Conservation (phyloP, 2,797 vertebrate genomes). For the Crocidura indochinensis region DNA sequence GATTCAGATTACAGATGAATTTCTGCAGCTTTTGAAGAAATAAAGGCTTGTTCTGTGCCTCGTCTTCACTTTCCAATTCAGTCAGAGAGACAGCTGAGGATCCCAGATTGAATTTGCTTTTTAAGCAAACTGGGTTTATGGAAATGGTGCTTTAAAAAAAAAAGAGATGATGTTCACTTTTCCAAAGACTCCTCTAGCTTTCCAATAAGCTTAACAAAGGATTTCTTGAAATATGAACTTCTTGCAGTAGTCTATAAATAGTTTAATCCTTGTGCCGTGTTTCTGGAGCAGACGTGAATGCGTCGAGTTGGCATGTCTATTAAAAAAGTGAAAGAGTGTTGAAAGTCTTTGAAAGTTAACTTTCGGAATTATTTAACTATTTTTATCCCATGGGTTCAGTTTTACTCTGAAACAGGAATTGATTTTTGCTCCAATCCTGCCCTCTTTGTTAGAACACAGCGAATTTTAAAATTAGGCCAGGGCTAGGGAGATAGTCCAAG, state of each 20-base stretch:
- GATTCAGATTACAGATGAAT: constrained; percentile 51
- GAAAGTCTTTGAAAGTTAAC: constrained; percentile 8
- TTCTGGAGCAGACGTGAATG: neutral
- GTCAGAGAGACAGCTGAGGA: constrained; percentile 46
- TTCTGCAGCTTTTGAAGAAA: constrained; percentile 36
- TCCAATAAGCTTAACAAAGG: neutral
- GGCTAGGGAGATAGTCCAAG: too few species aligned
- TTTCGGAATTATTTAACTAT: neutral
- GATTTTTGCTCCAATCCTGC: too few species aligned
- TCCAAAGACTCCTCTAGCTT: neutral
- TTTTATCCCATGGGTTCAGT: neutral
- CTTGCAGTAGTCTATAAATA: neutral
- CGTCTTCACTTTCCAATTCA: neutral
- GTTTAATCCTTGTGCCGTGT: neutral
- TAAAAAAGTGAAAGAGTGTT: neutral
- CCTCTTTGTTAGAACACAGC: too few species aligned
- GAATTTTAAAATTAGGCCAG: too few species aligned
- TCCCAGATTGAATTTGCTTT: constrained; percentile 63
- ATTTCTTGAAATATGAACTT: neutral
- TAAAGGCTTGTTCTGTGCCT: constrained; percentile 17
- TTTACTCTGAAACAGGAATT: neutral
- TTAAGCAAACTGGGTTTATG: constrained; percentile 16
- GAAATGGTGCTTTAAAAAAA: neutral
- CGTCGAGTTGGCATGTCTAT: neutral
- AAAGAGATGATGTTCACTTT: constrained; percentile 70